These are phyloP conservation scores for Brachypteracias leptosomus DNA, from an alignment of 2,113 vertebrate genomes.

Conservation along the genomic window DNA sequence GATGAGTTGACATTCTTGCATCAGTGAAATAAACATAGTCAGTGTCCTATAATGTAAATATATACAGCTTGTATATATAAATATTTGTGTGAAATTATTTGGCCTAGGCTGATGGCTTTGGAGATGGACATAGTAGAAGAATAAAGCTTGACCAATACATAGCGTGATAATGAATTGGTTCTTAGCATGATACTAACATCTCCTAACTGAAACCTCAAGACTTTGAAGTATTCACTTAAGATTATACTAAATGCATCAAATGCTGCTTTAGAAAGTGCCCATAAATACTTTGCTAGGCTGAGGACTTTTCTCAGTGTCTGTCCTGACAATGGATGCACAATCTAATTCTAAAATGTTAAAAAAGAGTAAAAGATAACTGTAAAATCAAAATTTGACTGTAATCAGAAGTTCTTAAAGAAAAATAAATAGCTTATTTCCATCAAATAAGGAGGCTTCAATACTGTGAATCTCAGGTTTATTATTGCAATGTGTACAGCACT, in stretches of 20 bases:
- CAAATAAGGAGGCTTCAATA: neutral
- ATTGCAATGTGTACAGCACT: fast-evolving
- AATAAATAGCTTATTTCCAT: neutral
- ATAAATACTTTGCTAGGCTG: neutral
- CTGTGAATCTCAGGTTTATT: neutral
- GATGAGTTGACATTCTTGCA: neutral
- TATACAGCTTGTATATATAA: neutral
- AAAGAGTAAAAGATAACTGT: neutral
- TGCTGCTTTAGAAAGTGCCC: neutral
- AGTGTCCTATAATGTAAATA: neutral
- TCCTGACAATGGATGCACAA: neutral
- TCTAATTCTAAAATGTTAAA: neutral
- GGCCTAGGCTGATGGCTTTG: neutral
- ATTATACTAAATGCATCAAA: neutral
- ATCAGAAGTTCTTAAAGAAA: neutral
- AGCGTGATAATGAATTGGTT: neutral
- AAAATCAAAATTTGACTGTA: neutral
- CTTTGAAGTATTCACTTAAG: neutral
- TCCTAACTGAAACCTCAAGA: neutral
- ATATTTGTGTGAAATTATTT: neutral
- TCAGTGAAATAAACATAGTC: neutral
- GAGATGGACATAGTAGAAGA: neutral
- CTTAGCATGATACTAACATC: neutral
- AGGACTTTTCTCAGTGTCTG: neutral
- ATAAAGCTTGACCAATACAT: neutral